Percentiles rank a stretch among this genome's conserved stretches.
Evolutionary conservation across 1,140 invertebrate species (phyloP).

Genomic region (Hycleus cichorii): DNA sequence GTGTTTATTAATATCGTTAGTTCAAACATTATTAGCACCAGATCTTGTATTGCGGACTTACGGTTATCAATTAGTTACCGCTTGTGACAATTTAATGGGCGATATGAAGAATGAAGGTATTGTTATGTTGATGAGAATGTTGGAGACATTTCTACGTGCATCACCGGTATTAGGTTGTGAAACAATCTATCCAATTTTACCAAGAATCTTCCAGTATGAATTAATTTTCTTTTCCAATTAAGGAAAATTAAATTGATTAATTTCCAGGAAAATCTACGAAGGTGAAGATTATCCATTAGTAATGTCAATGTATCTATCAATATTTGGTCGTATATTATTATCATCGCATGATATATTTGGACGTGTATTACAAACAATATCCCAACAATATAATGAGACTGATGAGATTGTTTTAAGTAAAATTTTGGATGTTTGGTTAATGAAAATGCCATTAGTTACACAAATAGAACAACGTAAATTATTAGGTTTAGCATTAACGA

Average conservation of each 20-base stretch:
- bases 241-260: constrained; percentile 2
- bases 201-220: constrained; percentile 58
- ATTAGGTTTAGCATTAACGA: constrained; percentile 72
- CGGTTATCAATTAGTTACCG: constrained; percentile 58
- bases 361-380: constrained; percentile 51
- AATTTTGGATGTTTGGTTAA: constrained; percentile 71
- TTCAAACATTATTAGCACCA: constrained; percentile 76
- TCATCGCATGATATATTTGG: constrained; percentile 65
- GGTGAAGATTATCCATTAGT: constrained; percentile 61
- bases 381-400: constrained; percentile 39
- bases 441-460: constrained; percentile 68
- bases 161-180: constrained; percentile 55
- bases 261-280: constrained; percentile 52
- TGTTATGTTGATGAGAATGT: constrained; percentile 61
- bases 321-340: constrained; percentile 70
- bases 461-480: constrained; percentile 76
- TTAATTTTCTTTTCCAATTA: constrained; percentile 10
- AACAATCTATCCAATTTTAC: constrained; percentile 57
- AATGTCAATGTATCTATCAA: constrained; percentile 66
- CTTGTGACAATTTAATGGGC: constrained; percentile 60
- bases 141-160: constrained; percentile 63
- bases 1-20: constrained; percentile 72
- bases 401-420: constrained; percentile 56
- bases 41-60: constrained; percentile 68
- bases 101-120: constrained; percentile 77